Conservation (phyloP, 2,888 invertebrate species). For the Strigamia maritima region DNA sequence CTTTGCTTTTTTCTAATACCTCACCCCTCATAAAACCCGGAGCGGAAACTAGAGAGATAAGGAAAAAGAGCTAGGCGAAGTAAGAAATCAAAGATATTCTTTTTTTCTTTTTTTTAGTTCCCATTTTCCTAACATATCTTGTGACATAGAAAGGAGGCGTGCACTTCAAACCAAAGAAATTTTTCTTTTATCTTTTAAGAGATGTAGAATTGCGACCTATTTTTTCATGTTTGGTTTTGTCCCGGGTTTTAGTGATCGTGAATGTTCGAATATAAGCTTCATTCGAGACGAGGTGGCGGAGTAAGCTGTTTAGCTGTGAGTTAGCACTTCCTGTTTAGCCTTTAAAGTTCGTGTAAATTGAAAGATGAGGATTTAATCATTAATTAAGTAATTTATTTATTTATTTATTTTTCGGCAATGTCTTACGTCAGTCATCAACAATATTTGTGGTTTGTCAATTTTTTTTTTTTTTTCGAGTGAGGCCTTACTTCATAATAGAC, state of each 20-base stretch:
- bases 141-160: not conserved
- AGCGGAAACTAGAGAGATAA: not conserved
- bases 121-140: not conserved
- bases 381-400: too few species aligned
- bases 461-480: too few species aligned
- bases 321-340: not conserved
- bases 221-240: not conserved
- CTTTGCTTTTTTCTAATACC: not conserved
- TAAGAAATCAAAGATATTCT: not conserved
- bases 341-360: not conserved
- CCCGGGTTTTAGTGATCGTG: not conserved
- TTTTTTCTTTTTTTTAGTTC: not conserved
- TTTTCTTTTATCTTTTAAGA: not conserved
- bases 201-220: not conserved
- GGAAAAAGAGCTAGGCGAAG: not conserved
- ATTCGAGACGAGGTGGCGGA: not conserved
- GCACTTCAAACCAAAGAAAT: not conserved
- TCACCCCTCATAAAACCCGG: conserved; percentile 4
- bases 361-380: too few species aligned
- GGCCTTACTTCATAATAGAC: too few species aligned
- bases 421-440: too few species aligned
- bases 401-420: too few species aligned
- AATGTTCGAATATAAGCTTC: not conserved
- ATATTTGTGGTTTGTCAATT: too few species aligned
- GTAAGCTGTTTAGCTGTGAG: not conserved